Base-by-base conservation (phyloP, 2,113 vertebrate genomes). In the Hoplias malabaricus region DNA sequence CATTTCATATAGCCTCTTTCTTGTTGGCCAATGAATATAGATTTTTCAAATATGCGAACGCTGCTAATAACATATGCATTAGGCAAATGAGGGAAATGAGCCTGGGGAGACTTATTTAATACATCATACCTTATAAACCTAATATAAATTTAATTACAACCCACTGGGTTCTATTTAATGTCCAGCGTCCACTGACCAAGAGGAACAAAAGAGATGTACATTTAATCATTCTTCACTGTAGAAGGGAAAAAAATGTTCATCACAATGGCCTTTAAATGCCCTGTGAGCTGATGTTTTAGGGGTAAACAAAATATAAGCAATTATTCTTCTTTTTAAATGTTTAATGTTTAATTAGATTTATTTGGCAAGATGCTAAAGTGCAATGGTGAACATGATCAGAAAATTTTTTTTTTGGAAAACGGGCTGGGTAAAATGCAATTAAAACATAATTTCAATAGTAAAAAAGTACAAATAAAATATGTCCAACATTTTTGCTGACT, bases 21-120 rank as follows among this genome's bases (percentile, higher is more conserved):
- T 61, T 56, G 57, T 38, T 7, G 8, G 29, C 29, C 46, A 61
- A 27, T 77, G 68, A 77, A 75, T 69, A 75, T 42, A 74, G 63
- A 75, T 75, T 70, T 75, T 59, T 56, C 46, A 40, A 69, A 80
- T 69, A 77, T 48, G 36, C 67, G 73, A 53, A 46, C 53, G 34
- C 77, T 40, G 29, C 62, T 69, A 48, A 73, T 73, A 61, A 77
- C 75, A 74, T 43, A 73, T 72, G 77, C 81, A 69, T 83, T 76
- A 80, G 66, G 71, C 68, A 80, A 83, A 79, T 83, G 74, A 80
- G 63, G 63, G 43, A 29, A 69, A 29, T 40, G 59, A 69, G 68
- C 62, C 78, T 33, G 14, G 29, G 65, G 63, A 74, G 65, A 27
- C 34, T 61, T 29, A 77, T 77, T 83, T 66, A 77, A 76, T 57